phyloP scores from a whole-genome alignment of 2,888 invertebrate genomes.

The Polydrusus cervinus region DNA sequence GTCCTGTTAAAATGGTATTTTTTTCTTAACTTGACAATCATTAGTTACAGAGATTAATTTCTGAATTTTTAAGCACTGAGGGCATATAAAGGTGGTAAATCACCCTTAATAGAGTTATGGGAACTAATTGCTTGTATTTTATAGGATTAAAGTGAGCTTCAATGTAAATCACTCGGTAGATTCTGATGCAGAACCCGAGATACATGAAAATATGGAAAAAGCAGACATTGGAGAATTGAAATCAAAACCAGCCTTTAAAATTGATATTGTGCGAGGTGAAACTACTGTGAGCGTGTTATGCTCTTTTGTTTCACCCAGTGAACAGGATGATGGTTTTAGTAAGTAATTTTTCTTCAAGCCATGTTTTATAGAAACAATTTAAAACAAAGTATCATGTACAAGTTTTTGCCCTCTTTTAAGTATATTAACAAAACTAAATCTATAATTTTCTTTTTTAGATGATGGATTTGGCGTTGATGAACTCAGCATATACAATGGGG shows the following conservation, averaged over 20 bases:
- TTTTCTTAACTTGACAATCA: too few relatives aligned
- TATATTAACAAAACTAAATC: neutral
- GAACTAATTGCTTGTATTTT: constrained; percentile 55
- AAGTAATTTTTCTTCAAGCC: constrained; percentile 59
- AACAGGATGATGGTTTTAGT: constrained; percentile 84
- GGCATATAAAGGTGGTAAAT: too few relatives aligned
- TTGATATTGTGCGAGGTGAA: constrained; percentile 86
- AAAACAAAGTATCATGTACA: too few relatives aligned
- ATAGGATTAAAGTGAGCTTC: constrained; percentile 85
- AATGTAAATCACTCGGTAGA: constrained; percentile 98
- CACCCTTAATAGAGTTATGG: too few relatives aligned
- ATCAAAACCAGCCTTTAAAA: constrained; percentile 92
- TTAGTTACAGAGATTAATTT: too few relatives aligned
- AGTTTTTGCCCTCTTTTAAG: too few relatives aligned
- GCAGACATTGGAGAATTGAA: constrained; percentile 88
- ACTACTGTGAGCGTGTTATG: constrained; percentile 90
- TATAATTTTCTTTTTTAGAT: constrained; percentile 74
- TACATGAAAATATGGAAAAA: constrained; percentile 78
- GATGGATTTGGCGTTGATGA: constrained; percentile 96
- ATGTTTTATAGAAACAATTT: too few relatives aligned
- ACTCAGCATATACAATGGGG: constrained; percentile 90
- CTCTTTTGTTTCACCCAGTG: constrained; percentile 80
- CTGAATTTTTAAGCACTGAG: too few relatives aligned
- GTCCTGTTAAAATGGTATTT: too few relatives aligned
- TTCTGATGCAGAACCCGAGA: constrained; percentile 81